Evolutionary conservation across 2,113 vertebrate genomes (phyloP).

Genomic region (Lasiurus cinereus): DNA sequence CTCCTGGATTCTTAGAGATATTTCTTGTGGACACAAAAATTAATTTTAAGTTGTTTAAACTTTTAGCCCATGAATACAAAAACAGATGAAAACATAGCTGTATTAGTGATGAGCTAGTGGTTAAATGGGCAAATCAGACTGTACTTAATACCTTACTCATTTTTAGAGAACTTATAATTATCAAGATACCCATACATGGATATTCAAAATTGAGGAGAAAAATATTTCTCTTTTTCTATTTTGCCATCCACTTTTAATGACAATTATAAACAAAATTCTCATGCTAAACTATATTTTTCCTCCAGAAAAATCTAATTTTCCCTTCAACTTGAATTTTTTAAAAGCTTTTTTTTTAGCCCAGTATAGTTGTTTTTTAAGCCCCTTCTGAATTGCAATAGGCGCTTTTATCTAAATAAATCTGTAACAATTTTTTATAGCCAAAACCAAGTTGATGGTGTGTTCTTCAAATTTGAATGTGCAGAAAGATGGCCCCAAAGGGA

Average conservation of each 20-base stretch:
- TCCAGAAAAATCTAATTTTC: constrained; percentile 22
- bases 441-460: neutral
- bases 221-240: constrained; percentile 12
- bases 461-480: constrained; percentile 18
- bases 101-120: neutral
- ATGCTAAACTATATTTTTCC: neutral
- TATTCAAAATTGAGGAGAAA: constrained; percentile 48
- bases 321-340: neutral
- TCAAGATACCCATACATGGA: neutral
- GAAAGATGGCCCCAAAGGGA: neutral
- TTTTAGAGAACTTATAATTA: constrained; percentile 48
- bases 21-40: constrained; percentile 45
- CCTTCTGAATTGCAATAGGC: neutral
- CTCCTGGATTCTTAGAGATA: neutral
- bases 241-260: constrained; percentile 41
- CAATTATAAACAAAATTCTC: constrained; percentile 55
- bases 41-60: constrained; percentile 64
- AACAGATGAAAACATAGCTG: neutral
- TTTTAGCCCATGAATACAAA: constrained; percentile 26
- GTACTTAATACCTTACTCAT: constrained; percentile 24
- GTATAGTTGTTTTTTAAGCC: neutral
- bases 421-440: neutral
- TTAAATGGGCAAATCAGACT: constrained; percentile 22
- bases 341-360: neutral
- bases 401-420: neutral